Evolutionary conservation across 2,113 vertebrate species (phyloP), one percentile per base, ranked within the genome.

Genomic region (Chloropsis cyanopogon): DNA sequence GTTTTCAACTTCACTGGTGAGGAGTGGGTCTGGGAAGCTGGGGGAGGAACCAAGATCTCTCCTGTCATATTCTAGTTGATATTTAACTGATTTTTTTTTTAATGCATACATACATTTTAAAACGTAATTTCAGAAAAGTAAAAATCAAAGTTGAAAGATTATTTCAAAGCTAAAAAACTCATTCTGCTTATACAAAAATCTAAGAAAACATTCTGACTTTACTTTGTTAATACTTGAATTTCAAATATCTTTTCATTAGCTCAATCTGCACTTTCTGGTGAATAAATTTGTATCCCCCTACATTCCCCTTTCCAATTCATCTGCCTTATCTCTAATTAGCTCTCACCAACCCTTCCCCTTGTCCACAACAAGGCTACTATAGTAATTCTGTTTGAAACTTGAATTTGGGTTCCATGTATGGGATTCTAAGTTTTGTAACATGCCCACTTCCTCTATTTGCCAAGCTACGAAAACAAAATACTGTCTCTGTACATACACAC

Each of bases 21-120:
- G 18, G 18, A 89, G 37, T 0, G 1, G 14, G 28, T 15, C n/a
- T 73, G 20, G 11, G 15, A n/a, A 64, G 3, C 0, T 39, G 12
- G 6, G 9, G 7, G 3, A 50, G 22, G 24, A 33, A 82, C 39
- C 33, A 50, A 10, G 60, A 65, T 29, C 28, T 69, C 26, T 60
- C 91, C 56, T 69, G 35, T 39, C 37, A 35, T 29, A 37, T 61
- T 79, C 56, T 50, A 61, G 20, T 19, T 26, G 18, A 37, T 47
- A 41, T 63, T 85, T 17, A 69, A 31, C 14, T 44, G 6, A 2
- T 15, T 49, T 61, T 68, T 37, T 76, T 76, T 19, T 2, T 4
- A 39, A 50, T 21, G 9, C 10, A 3, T 53, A 60, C 35, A 39
- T 28, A 61, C 11, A 46, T 63, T 93, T 73, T 39, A 35, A 88